phyloP scores from a whole-genome alignment of 1,140 invertebrate species.

The Mya arenaria region DNA sequence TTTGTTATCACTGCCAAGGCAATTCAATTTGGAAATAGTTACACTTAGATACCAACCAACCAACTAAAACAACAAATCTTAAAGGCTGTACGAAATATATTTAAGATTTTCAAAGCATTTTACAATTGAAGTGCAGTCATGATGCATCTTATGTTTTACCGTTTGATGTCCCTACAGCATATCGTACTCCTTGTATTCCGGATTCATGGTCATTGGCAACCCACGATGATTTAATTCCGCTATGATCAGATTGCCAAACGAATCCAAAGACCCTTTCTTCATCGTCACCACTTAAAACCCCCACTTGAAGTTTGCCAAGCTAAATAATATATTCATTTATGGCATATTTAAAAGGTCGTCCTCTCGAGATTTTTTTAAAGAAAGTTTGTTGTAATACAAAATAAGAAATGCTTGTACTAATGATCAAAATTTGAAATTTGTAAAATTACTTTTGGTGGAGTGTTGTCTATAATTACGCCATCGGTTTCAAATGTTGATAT shows the following conservation, averaged over 20 bases:
- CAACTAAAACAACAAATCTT: background rate
- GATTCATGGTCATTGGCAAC: conserved; percentile 29
- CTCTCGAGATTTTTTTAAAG: background rate
- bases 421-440: background rate
- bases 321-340: too few species aligned
- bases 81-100: background rate
- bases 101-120: background rate
- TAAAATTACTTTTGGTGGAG: conserved; percentile 44
- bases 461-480: conserved; percentile 49
- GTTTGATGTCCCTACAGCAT: conserved; percentile 40
- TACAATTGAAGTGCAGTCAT: too few species aligned
- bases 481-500: conserved; percentile 29
- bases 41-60: background rate
- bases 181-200: conserved; percentile 27
- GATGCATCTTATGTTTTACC: background rate
- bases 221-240: conserved; percentile 47
- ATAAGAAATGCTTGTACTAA: background rate
- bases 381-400: background rate
- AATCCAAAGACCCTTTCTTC: conserved; percentile 34
- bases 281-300: conserved; percentile 23
- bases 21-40: background rate
- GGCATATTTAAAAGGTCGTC: background rate
- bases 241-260: conserved; percentile 25
- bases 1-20: background rate
- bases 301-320: conserved; percentile 16